These are phyloP conservation scores for Ceratina japonica DNA, from an alignment of 1,140 invertebrate species.

Conservation along the genomic window DNA sequence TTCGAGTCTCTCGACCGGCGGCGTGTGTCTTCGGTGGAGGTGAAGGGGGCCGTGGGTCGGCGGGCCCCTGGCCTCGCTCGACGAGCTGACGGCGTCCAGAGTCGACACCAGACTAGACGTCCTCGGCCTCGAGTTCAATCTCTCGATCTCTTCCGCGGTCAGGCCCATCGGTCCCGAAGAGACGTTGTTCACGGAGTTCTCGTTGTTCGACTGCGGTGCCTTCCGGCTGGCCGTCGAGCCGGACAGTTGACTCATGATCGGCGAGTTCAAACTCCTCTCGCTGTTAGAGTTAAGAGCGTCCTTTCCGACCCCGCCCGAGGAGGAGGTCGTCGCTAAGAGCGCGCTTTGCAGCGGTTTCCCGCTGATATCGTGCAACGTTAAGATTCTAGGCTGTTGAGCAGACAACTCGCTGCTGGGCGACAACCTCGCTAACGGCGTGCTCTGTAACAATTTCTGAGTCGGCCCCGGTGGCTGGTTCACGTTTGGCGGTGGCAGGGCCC, in stretches of 20 bases:
- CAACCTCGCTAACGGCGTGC: slow-evolving; percentile 92
- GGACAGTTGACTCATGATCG: slow-evolving; percentile 93
- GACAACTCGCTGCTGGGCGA: slow-evolving; percentile 96
- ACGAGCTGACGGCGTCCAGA: slow-evolving; percentile 94
- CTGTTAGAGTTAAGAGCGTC: slow-evolving; percentile 92
- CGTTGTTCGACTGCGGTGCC: slow-evolving; percentile 77
- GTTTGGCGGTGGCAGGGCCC: slow-evolving; percentile 84
- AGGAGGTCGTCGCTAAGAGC: slow-evolving; percentile 90
- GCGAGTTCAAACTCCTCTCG: slow-evolving; percentile 93
- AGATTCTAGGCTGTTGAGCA: slow-evolving; percentile 92
- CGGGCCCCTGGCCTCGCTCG: slow-evolving; percentile 89
- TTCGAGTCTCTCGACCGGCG: slow-evolving; percentile 83
- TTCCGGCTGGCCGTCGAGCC: slow-evolving; percentile 88
- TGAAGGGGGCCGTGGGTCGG: slow-evolving; percentile 82
- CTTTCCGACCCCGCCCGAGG: slow-evolving; percentile 90
- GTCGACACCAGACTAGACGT: slow-evolving; percentile 95
- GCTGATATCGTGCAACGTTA: slow-evolving; percentile 95
- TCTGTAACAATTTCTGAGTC: slow-evolving; percentile 86
- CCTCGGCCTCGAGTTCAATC: slow-evolving; percentile 91
- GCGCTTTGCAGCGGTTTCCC: slow-evolving; percentile 94
- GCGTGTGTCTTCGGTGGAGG: slow-evolving; percentile 82
- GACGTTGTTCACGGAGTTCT: slow-evolving; percentile 80
- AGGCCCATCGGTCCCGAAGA: slow-evolving; percentile 87
- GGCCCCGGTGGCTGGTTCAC: slow-evolving; percentile 81
- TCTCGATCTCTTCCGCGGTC: slow-evolving; percentile 95